Conservation (phyloP, 2,797 vertebrate species). For the Pogonophryne albipinna region DNA sequence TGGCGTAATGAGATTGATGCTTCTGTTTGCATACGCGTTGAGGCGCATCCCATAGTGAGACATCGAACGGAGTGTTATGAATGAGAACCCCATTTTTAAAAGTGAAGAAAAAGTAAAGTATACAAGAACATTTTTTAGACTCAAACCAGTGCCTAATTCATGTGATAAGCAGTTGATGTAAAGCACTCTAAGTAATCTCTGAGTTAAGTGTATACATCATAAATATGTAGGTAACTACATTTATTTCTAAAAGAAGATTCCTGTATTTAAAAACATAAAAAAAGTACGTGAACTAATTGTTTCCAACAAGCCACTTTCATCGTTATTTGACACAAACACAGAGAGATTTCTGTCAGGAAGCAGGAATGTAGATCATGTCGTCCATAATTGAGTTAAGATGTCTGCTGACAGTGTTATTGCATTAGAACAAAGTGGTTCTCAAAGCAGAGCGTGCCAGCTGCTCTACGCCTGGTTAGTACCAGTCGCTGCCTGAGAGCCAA, state of each 20-base stretch:
- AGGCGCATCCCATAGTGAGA: no score
- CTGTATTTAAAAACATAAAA: slow-evolving; percentile 9
- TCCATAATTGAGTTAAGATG: slow-evolving; percentile 64
- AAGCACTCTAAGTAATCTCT: neutral
- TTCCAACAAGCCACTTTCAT: neutral
- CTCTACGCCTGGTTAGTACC: slow-evolving; percentile 9
- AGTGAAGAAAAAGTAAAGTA: neutral
- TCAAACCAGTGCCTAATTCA: neutral
- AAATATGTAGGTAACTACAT: neutral
- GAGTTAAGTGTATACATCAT: neutral
- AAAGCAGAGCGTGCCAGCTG: slow-evolving; percentile 41
- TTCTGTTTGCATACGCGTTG: no score
- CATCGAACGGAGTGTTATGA: no score
- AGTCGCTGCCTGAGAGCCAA: slow-evolving; percentile 2
- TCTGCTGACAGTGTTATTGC: slow-evolving; percentile 72
- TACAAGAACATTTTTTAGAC: neutral
- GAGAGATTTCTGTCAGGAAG: slow-evolving; percentile 43
- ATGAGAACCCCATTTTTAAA: no score
- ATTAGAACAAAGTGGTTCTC: slow-evolving; percentile 66
- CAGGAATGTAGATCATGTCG: slow-evolving; percentile 71
- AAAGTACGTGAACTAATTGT: neutral
- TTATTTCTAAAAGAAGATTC: neutral
- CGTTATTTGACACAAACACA: slow-evolving; percentile 25
- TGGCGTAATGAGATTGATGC: no score
- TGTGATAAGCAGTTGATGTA: neutral